Conservation (phyloP, 2,113 vertebrate genomes). For the Cygnus buccinator region DNA sequence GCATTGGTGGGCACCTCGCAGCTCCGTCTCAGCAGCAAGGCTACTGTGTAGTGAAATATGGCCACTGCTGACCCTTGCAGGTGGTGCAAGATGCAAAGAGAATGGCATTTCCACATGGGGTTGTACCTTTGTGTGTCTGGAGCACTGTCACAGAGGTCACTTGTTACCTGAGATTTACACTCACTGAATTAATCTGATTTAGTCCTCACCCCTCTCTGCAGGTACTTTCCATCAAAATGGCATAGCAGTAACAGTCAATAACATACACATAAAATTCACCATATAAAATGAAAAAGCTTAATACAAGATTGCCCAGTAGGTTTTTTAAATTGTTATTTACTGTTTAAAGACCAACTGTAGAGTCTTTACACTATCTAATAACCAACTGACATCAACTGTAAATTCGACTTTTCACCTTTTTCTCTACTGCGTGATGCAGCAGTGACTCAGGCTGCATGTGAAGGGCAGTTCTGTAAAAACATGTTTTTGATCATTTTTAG, state of each 20-base stretch:
- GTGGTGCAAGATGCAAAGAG: neutral
- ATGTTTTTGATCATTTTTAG: neutral
- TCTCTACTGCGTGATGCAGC: neutral
- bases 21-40: fast-evolving
- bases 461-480: conserved; percentile 9
- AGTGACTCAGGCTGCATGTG: neutral
- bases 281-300: neutral
- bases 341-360: neutral
- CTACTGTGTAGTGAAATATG: fast-evolving
- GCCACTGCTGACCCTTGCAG: neutral
- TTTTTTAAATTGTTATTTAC: neutral
- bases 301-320: neutral
- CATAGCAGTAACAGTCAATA: neutral
- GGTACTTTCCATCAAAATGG: neutral
- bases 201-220: neutral
- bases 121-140: neutral
- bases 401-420: neutral
- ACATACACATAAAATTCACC: neutral
- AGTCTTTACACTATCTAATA: neutral
- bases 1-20: fast-evolving
- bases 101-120: fast-evolving
- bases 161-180: neutral
- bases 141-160: neutral
- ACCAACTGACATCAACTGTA: neutral
- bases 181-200: neutral